Evolutionary conservation across 1,140 invertebrate species (phyloP).

Genomic region (Euglossa dilemma): DNA sequence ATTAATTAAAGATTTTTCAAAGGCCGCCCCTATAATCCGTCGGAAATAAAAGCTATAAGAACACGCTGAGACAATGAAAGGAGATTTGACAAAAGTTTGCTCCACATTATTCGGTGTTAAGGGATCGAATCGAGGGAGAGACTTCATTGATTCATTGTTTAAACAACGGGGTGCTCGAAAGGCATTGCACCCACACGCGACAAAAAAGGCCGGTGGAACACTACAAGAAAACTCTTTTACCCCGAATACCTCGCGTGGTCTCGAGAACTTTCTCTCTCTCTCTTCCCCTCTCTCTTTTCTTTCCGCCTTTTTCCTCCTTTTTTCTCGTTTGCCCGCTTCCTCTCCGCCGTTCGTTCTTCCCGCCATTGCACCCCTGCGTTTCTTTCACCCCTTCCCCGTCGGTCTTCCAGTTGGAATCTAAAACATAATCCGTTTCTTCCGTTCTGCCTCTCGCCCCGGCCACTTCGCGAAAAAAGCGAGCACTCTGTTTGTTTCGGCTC

Average conservation of each 20-base stretch:
- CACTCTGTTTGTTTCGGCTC: slow-evolving; percentile 50
- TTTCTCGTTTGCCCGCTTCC: not conserved
- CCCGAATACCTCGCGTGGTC: slow-evolving; percentile 35
- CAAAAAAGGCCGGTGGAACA: slow-evolving; percentile 20
- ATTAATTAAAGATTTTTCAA: no score
- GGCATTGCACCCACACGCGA: not conserved
- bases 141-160: slow-evolving; percentile 13
- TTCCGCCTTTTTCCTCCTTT: not conserved
- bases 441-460: slow-evolving; percentile 25
- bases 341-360: not conserved
- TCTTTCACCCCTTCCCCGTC: not conserved
- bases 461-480: slow-evolving; percentile 46
- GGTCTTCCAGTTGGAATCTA: slow-evolving; percentile 39
- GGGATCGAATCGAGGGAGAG: not conserved
- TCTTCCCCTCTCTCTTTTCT: not conserved
- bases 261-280: slow-evolving; percentile 25
- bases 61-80: not conserved
- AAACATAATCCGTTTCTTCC: slow-evolving; percentile 56
- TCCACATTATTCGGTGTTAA: no score
- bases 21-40: not conserved
- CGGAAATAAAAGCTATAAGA: no score
- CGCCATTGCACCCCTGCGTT: not conserved
- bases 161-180: not conserved
- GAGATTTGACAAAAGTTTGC: not conserved
- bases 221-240: slow-evolving; percentile 48